Evolutionary conservation across 2,888 invertebrate genomes (phyloP), one percentile per base, ranked within the genome.

Genomic region (Nomada flava): DNA sequence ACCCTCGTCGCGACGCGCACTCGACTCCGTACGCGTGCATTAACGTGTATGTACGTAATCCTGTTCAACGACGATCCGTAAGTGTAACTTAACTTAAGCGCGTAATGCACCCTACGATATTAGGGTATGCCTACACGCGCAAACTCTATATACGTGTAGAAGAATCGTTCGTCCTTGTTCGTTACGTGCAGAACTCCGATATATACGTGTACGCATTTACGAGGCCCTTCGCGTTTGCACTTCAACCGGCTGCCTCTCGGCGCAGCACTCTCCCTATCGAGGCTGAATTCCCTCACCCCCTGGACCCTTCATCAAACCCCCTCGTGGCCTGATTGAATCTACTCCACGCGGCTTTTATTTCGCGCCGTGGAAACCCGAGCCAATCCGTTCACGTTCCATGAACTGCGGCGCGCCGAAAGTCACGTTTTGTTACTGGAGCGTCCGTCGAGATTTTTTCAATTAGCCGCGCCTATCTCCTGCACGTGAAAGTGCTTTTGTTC

Each of bases 341-440:
- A 83, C 86, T 84, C 82, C 75, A 71, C 75, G 78, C 69, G 73
- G 85, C 86, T 86, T 81, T 86, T 86, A 86, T 83, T 86, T 83
- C 85, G 85, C 76, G 71, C 83, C 77, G 77, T 82, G 80, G 79
- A 82, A 88, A 80, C 79, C 78, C 83, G 82, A 87, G 83, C 76
- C 86, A 86, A 84, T 84, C 75, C 79, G 67, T 57, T 57, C 77
- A 70, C 79, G 83, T 82, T 85, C 78, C 65, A 78, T 64, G 76
- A 83, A 82, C 85, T 74, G 74, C 73, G 73, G 74, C 69, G 62
- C 70, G 57, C 68, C 77, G 74, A 84, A 84, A 83, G 80, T 83
- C 84, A 83, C 76, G 74, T 83, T 83, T 80, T 76, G 76, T 83
- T 80, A 63, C 71, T 55, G 73, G 53, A 73, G 60, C 83, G 68